Evolutionary conservation across 2,797 vertebrate genomes (phyloP).

Genomic region (Megalops cyprinoides): DNA sequence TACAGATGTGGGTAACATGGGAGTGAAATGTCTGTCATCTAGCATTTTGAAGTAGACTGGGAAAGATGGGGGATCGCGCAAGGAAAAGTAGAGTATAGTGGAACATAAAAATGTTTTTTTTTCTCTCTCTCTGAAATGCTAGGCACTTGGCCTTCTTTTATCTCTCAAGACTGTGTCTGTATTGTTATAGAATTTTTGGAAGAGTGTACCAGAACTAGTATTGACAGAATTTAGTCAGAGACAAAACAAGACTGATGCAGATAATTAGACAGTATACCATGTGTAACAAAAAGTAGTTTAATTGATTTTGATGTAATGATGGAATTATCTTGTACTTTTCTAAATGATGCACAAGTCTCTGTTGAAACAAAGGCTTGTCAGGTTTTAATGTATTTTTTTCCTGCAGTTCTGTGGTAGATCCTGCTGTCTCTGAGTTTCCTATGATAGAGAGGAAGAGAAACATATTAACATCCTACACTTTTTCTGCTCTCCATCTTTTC

Average conservation of each 20-base stretch:
- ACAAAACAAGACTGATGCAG: conserved; percentile 10
- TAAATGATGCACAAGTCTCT: not conserved
- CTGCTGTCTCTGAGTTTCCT: conserved; percentile 9
- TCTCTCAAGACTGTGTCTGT: not conserved
- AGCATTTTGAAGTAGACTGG: not conserved
- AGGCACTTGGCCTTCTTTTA: not conserved
- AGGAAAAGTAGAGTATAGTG: not conserved
- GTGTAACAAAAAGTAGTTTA: not conserved
- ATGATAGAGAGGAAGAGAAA: not conserved
- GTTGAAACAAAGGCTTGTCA: not conserved
- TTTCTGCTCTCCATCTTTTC: not conserved
- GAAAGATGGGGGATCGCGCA: not conserved
- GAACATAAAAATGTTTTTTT: not conserved
- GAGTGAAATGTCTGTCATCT: not conserved
- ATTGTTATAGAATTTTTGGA: conserved; percentile 8
- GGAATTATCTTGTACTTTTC: not conserved
- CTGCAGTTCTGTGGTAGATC: not conserved
- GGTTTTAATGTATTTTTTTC: not conserved
- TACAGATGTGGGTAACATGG: too few species aligned
- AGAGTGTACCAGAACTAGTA: not conserved
- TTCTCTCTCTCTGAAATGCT: not conserved
- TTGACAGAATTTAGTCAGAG: not conserved
- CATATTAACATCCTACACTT: not conserved
- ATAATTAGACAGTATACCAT: conserved; percentile 13
- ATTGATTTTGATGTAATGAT: conserved; percentile 16